These are phyloP conservation scores for Andrena flavipes DNA, from an alignment of 2,888 invertebrate genomes.

Conservation along the genomic window DNA sequence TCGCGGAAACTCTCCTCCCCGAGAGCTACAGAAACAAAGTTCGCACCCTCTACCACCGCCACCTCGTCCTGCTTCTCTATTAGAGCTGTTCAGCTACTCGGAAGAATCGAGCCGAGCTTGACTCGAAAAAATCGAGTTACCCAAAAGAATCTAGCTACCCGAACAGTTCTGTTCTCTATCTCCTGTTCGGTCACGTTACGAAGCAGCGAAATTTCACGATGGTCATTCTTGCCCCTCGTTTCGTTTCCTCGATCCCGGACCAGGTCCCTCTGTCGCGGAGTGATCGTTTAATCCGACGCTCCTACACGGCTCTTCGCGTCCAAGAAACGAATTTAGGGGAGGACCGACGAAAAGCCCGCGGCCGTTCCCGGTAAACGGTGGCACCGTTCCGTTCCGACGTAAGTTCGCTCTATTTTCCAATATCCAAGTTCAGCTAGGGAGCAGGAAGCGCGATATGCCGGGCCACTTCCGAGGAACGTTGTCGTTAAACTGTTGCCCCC, in stretches of 20 bases:
- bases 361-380: conserved; percentile 28
- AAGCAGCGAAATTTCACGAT: conserved; percentile 39
- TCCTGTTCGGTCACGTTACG: conserved; percentile 14
- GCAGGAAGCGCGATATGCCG: conserved; percentile 11
- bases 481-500: conserved; percentile 41
- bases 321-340: conserved; percentile 15
- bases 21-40: conserved; percentile 39
- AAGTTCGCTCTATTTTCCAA: conserved; percentile 53
- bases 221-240: conserved; percentile 28
- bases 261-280: not conserved
- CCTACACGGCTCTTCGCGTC: conserved; percentile 1
- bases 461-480: conserved; percentile 33
- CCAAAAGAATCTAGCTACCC: too few species aligned
- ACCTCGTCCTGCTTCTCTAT: not conserved
- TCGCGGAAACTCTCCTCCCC: conserved; percentile 17
- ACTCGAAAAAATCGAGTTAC: too few species aligned
- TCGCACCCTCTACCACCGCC: conserved; percentile 30
- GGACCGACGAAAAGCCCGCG: conserved; percentile 6
- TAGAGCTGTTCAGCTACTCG: too few species aligned
- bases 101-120: too few species aligned
- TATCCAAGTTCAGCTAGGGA: conserved; percentile 38
- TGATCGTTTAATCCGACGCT: conserved; percentile 20
- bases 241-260: not conserved
- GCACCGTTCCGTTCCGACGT: conserved; percentile 27
- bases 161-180: too few species aligned